Evolutionary conservation across 2,888 invertebrate species (phyloP).

Genomic region (Philopedon plagiatum): DNA sequence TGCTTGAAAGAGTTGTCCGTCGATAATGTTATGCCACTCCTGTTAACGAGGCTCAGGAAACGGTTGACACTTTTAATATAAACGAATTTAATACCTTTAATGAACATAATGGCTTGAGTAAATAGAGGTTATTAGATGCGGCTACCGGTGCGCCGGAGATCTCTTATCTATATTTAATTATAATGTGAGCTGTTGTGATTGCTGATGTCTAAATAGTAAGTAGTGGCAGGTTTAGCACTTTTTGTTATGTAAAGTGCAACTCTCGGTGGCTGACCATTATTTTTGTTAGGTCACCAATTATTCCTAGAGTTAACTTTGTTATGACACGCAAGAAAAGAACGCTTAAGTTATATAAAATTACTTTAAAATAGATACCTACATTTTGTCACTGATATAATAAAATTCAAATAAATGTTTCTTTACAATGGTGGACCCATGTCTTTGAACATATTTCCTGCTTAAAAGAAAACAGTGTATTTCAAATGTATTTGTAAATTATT

Average conservation of each 20-base stretch:
- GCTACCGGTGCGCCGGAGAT: conserved; percentile 2
- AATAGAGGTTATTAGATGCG: conserved; percentile 22
- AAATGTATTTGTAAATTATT: too few species aligned
- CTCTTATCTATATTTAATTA: conserved; percentile 20
- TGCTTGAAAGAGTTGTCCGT: conserved; percentile 7
- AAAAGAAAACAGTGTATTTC: too few species aligned
- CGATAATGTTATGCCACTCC: conserved; percentile 22
- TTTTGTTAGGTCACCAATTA: too few species aligned
- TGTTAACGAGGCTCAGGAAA: conserved; percentile 17
- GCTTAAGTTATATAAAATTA: too few species aligned
- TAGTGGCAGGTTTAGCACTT: not conserved
- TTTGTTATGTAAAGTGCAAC: too few species aligned
- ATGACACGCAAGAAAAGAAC: too few species aligned
- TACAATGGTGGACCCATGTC: too few species aligned
- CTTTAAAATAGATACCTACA: not conserved
- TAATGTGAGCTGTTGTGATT: conserved; percentile 8
- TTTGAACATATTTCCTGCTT: too few species aligned
- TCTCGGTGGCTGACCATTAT: too few species aligned
- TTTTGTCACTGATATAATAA: too few species aligned
- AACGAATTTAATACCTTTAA: conserved; percentile 19
- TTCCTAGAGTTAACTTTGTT: too few species aligned
- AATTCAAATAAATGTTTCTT: too few species aligned
- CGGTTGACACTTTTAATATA: conserved; percentile 25
- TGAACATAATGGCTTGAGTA: conserved; percentile 2
- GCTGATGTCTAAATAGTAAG: not conserved